A percentile compares a stretch with the other conserved stretches of the same genome.
Conservation (phyloP, 2,888 invertebrate genomes). For the Carcina quercana region DNA sequence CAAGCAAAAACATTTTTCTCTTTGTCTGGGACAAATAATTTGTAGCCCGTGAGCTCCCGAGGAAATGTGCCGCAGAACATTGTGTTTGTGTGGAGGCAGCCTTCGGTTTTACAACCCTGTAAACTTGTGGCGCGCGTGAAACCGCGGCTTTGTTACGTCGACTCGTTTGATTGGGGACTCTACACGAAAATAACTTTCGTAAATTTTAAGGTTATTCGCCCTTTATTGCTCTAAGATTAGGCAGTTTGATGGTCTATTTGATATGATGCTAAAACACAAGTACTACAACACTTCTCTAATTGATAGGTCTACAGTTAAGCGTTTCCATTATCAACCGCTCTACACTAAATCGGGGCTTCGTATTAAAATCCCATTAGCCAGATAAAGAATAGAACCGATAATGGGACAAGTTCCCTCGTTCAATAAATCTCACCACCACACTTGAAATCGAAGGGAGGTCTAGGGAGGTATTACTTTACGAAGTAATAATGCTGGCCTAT, state of each 20-base stretch:
- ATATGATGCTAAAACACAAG: too few species aligned
- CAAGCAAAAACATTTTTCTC: too few species aligned
- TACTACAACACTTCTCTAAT: too few species aligned
- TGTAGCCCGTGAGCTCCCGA: too few species aligned
- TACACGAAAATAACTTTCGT: conserved; percentile 14
- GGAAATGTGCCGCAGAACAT: too few species aligned
- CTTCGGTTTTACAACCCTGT: conserved; percentile 5
- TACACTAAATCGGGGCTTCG: too few species aligned
- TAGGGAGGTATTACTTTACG: conserved; percentile 11
- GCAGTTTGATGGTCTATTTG: too few species aligned
- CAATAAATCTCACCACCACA: conserved; percentile 19
- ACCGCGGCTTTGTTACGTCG: conserved; percentile 15
- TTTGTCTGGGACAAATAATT: too few species aligned
- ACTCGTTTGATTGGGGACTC: conserved; percentile 15
- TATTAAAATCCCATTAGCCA: conserved; percentile 11
- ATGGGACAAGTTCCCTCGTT: conserved; percentile 24
- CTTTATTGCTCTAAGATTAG: too few species aligned
- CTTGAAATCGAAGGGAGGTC: conserved; percentile 14
- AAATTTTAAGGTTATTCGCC: too few species aligned
- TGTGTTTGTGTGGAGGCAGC: background rate
- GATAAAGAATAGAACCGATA: conserved; percentile 20
- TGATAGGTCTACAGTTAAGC: too few species aligned
- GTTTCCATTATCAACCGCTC: too few species aligned
- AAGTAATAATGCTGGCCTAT: conserved; percentile 3
- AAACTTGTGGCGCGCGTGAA: conserved; percentile 11